Evolutionary conservation across 2,888 invertebrate species (phyloP), one percentile per base, ranked within the genome.

Genomic region (Lasioglossum zephyrum): DNA sequence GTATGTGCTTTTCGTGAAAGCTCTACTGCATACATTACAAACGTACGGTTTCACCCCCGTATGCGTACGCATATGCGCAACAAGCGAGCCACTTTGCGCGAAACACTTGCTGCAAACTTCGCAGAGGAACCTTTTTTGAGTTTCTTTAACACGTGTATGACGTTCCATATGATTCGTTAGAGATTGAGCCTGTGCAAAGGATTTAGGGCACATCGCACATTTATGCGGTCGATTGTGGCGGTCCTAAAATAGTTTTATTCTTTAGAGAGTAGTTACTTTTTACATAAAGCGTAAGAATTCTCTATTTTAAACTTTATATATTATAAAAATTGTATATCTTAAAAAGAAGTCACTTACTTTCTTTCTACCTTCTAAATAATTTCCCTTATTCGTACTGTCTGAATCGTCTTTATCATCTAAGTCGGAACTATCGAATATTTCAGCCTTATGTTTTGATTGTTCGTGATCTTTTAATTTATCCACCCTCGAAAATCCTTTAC

Each of bases 41-140:
- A 95, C 94, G 44, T 94, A 94, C 0, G 94, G 94, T 75, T 94
- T 94, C 3, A 94, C 91, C 22, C 94, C 94, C 0, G 94, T 94
- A 79, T 95, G 94, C 0, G 94, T 94, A 13, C 94, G 93, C 94
- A 95, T 94, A 78, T 95, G 94, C 2, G 94, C 94, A 0, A 93
- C 93, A 13, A 95, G 73, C 1, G 94, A 94, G 22, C 94, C 94
- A 81, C 94, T 94, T 73, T 94, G 94, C 2, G 94, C 94, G 41
- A 95, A 95, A 82, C 94, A 93, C 81, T 94, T 95, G 84, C 94
- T 95, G 80, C 94, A 95, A 22, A 94, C 93, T 82, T 95, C 94
- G 57, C 94, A 95, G 8, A 95, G 89, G 79, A 93, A 95, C 49
- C 94, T 92, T 66, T 94, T 95, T 49, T 94, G 93, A 5, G 93